Percentiles rank a stretch among this genome's conserved stretches.
These are phyloP conservation scores for Zaprionus lachaisei DNA, from an alignment of 1,140 invertebrate genomes.

Conservation along the genomic window DNA sequence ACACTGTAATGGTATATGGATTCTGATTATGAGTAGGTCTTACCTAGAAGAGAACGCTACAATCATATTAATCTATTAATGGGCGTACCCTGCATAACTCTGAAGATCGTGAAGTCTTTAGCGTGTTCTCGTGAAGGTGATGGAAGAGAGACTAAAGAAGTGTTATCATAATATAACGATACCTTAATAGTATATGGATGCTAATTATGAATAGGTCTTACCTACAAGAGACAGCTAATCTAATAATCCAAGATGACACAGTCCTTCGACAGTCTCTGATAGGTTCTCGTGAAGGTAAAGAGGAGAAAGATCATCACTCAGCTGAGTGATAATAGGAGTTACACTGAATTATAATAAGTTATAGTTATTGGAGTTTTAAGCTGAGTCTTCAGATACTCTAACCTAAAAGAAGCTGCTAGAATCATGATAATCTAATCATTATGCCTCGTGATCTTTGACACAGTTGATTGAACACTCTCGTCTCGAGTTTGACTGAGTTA, in stretches of 20 bases:
- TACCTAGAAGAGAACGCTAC: no score
- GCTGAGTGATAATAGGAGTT: no score
- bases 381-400: neutral
- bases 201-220: neutral
- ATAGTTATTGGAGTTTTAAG: no score
- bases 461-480: slow-evolving; percentile 47
- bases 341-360: no score
- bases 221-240: neutral
- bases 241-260: no score
- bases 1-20: no score
- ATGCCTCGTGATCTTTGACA: slow-evolving; percentile 61
- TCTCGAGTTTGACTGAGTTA: slow-evolving; percentile 25
- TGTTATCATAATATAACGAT: neutral
- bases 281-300: no score
- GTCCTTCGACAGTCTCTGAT: no score
- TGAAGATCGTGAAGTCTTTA: neutral
- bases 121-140: neutral
- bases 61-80: no score
- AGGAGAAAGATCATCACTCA: no score
- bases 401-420: neutral
- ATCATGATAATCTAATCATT: slow-evolving; percentile 37
- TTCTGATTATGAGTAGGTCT: neutral
- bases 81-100: no score
- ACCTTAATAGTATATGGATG: no score
- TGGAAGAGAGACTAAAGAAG: neutral